Conservation (phyloP, 2,888 invertebrate species). For the Rambutsinella grinnellia region DNA sequence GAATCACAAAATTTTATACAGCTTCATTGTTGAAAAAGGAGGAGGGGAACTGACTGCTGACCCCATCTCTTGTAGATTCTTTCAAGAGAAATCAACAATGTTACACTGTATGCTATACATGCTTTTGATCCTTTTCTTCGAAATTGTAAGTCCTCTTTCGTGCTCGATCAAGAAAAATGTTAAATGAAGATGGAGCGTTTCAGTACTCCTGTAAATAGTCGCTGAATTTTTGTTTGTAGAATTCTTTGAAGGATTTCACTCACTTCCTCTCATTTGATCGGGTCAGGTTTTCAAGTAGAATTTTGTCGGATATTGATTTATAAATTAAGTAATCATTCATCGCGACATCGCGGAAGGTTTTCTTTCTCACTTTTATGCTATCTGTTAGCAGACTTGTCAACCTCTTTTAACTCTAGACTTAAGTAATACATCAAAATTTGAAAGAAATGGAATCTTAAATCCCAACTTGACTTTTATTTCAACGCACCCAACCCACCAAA, state of each 20-base stretch:
- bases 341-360: background rate
- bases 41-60: slow-evolving; percentile 9
- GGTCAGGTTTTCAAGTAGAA: background rate
- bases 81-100: background rate
- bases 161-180: background rate
- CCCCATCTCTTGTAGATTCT: slow-evolving; percentile 50
- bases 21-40: background rate
- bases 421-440: slow-evolving; percentile 25
- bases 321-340: slow-evolving; percentile 15
- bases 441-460: background rate
- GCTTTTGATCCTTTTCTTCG: background rate
- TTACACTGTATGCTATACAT: background rate
- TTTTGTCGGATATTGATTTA: background rate
- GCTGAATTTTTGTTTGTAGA: background rate
- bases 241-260: background rate
- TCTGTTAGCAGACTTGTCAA: slow-evolving; percentile 26
- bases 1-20: too few relatives aligned
- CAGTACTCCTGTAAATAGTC: background rate
- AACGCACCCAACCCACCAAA: background rate
- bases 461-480: background rate
- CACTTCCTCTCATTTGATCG: background rate
- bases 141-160: background rate
- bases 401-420: background rate
- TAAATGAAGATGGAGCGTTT: background rate
- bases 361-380: slow-evolving; percentile 3